Conservation (phyloP, 2,888 invertebrate species). For the Trichacis sp. region DNA sequence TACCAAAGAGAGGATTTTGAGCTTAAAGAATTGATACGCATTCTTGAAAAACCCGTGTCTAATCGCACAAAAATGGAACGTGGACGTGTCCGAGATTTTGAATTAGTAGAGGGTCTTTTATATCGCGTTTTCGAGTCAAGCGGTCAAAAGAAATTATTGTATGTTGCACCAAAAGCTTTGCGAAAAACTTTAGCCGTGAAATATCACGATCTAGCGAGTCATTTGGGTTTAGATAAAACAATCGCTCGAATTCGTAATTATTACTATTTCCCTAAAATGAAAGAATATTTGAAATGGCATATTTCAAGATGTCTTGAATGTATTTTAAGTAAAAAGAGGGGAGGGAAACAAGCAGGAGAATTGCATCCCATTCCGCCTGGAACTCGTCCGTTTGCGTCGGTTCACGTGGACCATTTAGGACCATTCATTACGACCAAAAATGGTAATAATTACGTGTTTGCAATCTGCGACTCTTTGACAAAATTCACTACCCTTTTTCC, state of each 20-base stretch:
- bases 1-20: not conserved
- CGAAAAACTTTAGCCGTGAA: slow-evolving; percentile 20
- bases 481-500: slow-evolving; percentile 30
- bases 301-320: slow-evolving; percentile 39
- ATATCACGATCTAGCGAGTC: slow-evolving; percentile 25
- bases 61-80: not conserved
- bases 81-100: not conserved
- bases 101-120: not conserved
- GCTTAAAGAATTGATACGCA: not conserved
- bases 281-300: slow-evolving; percentile 33
- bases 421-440: slow-evolving; percentile 29
- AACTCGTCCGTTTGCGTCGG: slow-evolving; percentile 27
- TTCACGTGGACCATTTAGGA: slow-evolving; percentile 44
- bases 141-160: slow-evolving; percentile 1
- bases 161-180: slow-evolving; percentile 20
- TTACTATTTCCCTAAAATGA: slow-evolving; percentile 28
- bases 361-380: slow-evolving; percentile 42
- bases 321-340: slow-evolving; percentile 22
- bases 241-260: slow-evolving; percentile 9
- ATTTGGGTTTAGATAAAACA: slow-evolving; percentile 27
- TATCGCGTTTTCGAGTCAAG: not conserved
- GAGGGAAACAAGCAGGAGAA: slow-evolving; percentile 40
- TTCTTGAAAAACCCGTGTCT: not conserved
- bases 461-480: slow-evolving; percentile 23
- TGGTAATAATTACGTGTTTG: slow-evolving; percentile 31